phyloP scores from a whole-genome alignment of 2,888 invertebrate species.

The Acanthoscelides obtectus region DNA sequence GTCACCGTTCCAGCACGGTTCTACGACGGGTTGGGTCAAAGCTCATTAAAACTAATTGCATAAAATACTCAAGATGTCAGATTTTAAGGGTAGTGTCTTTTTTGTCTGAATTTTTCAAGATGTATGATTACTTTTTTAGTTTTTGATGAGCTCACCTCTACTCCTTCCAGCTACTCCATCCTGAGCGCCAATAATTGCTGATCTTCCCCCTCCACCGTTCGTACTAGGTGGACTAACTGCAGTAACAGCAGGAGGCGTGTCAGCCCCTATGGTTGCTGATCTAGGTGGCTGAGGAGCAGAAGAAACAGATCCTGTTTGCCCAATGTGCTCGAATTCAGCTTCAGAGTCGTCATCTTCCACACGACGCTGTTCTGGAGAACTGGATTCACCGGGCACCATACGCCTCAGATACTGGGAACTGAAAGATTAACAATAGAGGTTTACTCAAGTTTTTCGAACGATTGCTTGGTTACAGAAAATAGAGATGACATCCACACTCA shows the following conservation, averaged over 20 bases:
- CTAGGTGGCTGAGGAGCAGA: conserved; percentile 29
- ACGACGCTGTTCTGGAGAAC: conserved; percentile 42
- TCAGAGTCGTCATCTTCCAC: conserved; percentile 28
- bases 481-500: too few species aligned
- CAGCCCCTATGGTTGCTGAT: conserved; percentile 47
- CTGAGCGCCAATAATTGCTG: conserved; percentile 34
- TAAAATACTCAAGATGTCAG: too few species aligned
- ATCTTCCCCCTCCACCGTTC: conserved; percentile 25
- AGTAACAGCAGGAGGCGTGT: conserved; percentile 39
- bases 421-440: too few species aligned
- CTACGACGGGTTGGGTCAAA: too few species aligned
- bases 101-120: too few species aligned
- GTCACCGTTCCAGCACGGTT: too few species aligned
- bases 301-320: conserved; percentile 10
- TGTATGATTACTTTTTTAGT: too few species aligned
- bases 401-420: conserved; percentile 31
- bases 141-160: not conserved
- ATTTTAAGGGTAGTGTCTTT: too few species aligned
- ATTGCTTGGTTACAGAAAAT: too few species aligned
- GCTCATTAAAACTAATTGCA: too few species aligned
- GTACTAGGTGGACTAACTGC: conserved; percentile 5
- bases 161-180: conserved; percentile 15
- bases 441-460: too few species aligned
- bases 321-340: conserved; percentile 27
- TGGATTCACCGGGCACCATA: conserved; percentile 61